Evolutionary conservation across 2,888 invertebrate genomes (phyloP).

Genomic region (Buathra laborator): DNA sequence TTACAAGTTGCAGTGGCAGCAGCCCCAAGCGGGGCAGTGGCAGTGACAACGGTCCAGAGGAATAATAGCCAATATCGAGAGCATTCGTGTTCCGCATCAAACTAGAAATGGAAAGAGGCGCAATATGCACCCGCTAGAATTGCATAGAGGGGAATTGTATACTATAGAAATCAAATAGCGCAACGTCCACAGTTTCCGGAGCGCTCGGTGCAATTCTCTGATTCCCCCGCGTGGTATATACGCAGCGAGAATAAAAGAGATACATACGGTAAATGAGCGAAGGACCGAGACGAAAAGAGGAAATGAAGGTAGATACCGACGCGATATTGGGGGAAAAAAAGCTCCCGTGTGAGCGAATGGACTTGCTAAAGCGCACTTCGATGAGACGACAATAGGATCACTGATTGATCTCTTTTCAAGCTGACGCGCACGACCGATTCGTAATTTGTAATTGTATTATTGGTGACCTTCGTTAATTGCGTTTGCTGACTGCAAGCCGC

Average conservation of each 20-base stretch:
- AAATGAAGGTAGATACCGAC: slow-evolving; percentile 8
- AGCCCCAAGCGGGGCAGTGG: slow-evolving; percentile 4
- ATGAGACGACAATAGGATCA: slow-evolving; percentile 76
- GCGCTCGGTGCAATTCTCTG: slow-evolving; percentile 30
- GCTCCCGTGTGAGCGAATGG: slow-evolving; percentile 22
- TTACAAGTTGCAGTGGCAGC: slow-evolving; percentile 42
- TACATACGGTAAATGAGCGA: slow-evolving; percentile 22
- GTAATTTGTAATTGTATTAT: slow-evolving; percentile 79
- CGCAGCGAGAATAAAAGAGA: slow-evolving; percentile 55
- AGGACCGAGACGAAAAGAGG: slow-evolving; percentile 21
- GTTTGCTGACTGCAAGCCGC: slow-evolving; percentile 59
- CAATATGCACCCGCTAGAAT: slow-evolving; percentile 32
- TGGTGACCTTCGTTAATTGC: slow-evolving; percentile 69
- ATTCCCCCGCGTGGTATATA: slow-evolving; percentile 18
- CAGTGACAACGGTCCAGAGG: slow-evolving; percentile 40
- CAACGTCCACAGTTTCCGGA: slow-evolving; percentile 51
- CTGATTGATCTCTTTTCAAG: slow-evolving; percentile 80
- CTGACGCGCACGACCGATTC: slow-evolving; percentile 75
- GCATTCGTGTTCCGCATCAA: slow-evolving; percentile 37
- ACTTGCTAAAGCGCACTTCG: slow-evolving; percentile 44
- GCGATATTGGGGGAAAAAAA: slow-evolving; percentile 15
- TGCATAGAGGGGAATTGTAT: slow-evolving; percentile 10
- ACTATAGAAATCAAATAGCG: slow-evolving; percentile 46
- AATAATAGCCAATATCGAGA: slow-evolving; percentile 64
- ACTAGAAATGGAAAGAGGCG: slow-evolving; percentile 12